Evolutionary conservation across 2,797 vertebrate genomes (phyloP).

Genomic region (Hemibagrus guttatus): DNA sequence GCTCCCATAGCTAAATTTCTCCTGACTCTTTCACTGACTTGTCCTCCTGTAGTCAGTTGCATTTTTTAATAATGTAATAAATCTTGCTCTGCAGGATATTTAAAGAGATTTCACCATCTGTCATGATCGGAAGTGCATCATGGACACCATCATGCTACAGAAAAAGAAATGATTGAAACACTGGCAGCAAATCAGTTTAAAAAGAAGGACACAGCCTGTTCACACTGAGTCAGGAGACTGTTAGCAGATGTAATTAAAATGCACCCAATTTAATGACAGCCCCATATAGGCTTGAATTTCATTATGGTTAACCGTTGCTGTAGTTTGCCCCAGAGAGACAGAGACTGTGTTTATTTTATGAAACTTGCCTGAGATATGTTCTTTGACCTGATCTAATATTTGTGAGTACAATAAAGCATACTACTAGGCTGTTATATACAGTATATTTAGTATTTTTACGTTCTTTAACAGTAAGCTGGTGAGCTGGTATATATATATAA

Average conservation of each 20-base stretch:
- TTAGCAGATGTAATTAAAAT: constrained; percentile 30
- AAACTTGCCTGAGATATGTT: constrained; percentile 1
- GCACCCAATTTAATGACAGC: constrained; percentile 2
- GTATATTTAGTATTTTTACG: neutral
- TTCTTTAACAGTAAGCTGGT: neutral
- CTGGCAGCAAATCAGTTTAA: constrained; percentile 16
- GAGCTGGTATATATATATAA: neutral
- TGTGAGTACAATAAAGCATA: neutral
- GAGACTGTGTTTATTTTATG: neutral
- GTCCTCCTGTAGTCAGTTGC: neutral
- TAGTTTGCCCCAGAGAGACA: neutral
- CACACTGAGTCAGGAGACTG: constrained; percentile 23
- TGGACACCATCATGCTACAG: constrained; percentile 29
- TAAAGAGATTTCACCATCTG: constrained; percentile 2
- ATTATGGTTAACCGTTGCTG: constrained; percentile 25
- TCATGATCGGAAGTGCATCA: constrained; percentile 7
- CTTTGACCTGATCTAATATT: no score
- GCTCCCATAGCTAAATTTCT: neutral
- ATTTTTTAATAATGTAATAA: neutral
- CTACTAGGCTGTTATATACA: neutral
- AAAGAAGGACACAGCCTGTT: constrained; percentile 13
- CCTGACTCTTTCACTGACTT: neutral
- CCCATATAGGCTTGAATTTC: constrained; percentile 33
- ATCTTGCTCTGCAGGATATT: neutral
- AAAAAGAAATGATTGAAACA: constrained; percentile 4